Percentiles rank a stretch among this genome's conserved stretches.
phyloP scores from a whole-genome alignment of 2,888 invertebrate genomes.

The Athripsodes cinereus region DNA sequence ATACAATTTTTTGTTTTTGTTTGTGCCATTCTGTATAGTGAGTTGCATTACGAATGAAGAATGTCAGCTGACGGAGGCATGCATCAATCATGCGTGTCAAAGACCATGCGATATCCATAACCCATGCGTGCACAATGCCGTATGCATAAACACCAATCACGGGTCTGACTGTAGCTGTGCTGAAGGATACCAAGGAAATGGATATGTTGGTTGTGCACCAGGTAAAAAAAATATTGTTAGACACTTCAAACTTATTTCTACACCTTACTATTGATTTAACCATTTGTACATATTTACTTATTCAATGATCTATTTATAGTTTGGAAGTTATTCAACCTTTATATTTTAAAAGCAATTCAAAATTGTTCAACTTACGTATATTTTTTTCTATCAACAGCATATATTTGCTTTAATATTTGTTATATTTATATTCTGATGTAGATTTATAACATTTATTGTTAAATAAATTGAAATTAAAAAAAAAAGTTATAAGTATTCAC shows the following conservation, averaged over 20 bases:
- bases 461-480: too few relatives aligned
- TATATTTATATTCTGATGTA: too few relatives aligned
- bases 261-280: too few relatives aligned
- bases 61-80: constrained; percentile 79
- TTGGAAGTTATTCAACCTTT: too few relatives aligned
- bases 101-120: constrained; percentile 81
- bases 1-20: constrained; percentile 31
- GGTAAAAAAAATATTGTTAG: constrained; percentile 46
- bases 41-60: constrained; percentile 83
- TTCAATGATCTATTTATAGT: background rate
- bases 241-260: background rate
- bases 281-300: background rate
- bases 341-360: too few relatives aligned
- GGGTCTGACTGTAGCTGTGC: constrained; percentile 80
- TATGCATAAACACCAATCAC: constrained; percentile 84
- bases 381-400: too few relatives aligned
- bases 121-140: constrained; percentile 76
- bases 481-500: too few relatives aligned
- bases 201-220: constrained; percentile 72
- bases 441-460: too few relatives aligned
- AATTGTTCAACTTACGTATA: too few relatives aligned
- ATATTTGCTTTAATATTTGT: too few relatives aligned
- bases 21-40: constrained; percentile 50
- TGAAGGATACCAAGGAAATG: constrained; percentile 83
- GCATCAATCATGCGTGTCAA: constrained; percentile 78